Conservation (phyloP, 2,113 vertebrate species). For the Ptychochromis oligacanthus region DNA sequence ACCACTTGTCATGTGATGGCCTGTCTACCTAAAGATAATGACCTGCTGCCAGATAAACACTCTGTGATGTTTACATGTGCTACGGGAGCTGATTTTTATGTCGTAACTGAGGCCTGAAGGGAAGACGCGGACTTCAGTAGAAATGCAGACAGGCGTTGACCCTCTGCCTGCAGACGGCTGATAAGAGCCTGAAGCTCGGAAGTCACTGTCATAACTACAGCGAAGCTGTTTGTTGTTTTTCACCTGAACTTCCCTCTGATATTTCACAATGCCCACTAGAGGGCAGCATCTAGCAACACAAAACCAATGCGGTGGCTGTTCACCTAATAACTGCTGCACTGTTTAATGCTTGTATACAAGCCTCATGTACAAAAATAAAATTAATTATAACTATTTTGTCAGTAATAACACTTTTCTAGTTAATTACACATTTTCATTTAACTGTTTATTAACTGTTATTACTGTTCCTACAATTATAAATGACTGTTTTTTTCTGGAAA, state of each 20-base stretch:
- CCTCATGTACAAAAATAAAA: too few relatives aligned
- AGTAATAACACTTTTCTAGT: background rate
- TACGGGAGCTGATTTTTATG: background rate
- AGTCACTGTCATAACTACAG: background rate
- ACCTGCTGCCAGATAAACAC: background rate
- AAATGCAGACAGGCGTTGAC: background rate
- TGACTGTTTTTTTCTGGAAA: background rate
- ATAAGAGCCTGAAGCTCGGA: constrained; percentile 18
- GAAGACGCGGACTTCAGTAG: background rate
- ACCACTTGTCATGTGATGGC: background rate
- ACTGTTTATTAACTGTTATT: background rate
- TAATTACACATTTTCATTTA: background rate
- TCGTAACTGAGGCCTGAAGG: background rate
- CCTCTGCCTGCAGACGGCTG: constrained; percentile 18
- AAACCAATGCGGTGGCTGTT: background rate
- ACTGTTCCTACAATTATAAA: background rate
- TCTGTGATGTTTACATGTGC: background rate
- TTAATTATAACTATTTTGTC: too few relatives aligned
- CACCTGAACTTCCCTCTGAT: background rate
- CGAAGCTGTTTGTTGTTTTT: background rate
- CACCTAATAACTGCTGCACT: rapidly evolving
- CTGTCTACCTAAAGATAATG: background rate
- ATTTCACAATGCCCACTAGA: background rate
- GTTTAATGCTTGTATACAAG: too few relatives aligned
- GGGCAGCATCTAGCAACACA: background rate